Conservation (phyloP, 2,113 vertebrate species). For the Nestor notabilis region DNA sequence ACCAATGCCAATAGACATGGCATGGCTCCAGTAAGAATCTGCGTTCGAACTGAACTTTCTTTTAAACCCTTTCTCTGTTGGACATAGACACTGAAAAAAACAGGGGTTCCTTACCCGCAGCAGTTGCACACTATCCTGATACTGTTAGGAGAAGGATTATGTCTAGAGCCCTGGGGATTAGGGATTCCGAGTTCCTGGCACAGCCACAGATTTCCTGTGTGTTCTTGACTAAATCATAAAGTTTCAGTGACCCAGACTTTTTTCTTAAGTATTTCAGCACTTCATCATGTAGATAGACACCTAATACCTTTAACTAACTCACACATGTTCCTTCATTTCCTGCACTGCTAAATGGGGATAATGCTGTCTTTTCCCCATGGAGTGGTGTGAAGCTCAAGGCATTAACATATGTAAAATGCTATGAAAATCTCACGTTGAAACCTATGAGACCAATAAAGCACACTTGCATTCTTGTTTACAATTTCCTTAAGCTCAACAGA, state of each 20-base stretch:
- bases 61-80: not conserved
- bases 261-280: not conserved
- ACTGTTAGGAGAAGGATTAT: not conserved
- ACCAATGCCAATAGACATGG: not conserved
- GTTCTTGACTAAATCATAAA: not conserved
- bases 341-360: not conserved
- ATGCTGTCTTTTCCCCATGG: not conserved
- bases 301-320: not conserved
- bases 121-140: not conserved
- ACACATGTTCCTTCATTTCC: not conserved
- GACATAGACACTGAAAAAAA: not conserved
- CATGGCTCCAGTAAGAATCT: not conserved
- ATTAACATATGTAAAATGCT: not conserved
- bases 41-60: not conserved
- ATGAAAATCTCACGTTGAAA: not conserved
- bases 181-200: rapidly evolving
- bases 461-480: not conserved
- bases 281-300: not conserved
- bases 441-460: not conserved
- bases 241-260: not conserved
- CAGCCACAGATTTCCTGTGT: not conserved
- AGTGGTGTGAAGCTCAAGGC: not conserved
- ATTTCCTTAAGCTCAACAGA: not conserved
- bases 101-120: not conserved
- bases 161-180: not conserved